Evolutionary conservation across 2,113 vertebrate species (phyloP), one percentile per base, ranked within the genome.

Genomic region (Mustela nigripes): DNA sequence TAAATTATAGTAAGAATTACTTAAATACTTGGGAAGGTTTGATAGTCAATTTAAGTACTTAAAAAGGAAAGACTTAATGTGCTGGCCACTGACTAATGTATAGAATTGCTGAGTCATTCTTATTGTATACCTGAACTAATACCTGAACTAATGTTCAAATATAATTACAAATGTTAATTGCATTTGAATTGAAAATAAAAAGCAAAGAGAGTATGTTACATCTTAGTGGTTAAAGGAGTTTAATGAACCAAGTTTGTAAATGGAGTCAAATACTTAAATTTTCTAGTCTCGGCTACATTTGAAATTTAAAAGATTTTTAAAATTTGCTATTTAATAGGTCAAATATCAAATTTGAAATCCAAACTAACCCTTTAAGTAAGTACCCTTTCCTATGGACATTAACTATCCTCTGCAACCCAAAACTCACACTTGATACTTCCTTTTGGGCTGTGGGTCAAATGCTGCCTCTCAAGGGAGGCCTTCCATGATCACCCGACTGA

Each of bases 1-100:
- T 82, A 90, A 90, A 87, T 78, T 89, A 62, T 45, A 67, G 45
- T 58, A 89, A 92, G 26, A 95, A 90, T 86, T 86, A 85, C 21
- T 94, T 71, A 91, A 88, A 33, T 67, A 89, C 14, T 60, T 93
- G 80, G 39, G 53, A 71, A 82, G 67, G 26, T 48, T 71, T 82
- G 90, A 80, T 1, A 81, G n/a, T 82, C 10, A 90, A 50, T 16
- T 71, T 33, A 94, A 80, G 63, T 56, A 69, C 14, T 97, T 94
- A 53, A 60, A 85, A 88, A 96, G 33, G n/a, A 71, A 81, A 69
- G 74, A 74, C 22, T 48, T 76, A 45, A 2, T 3, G 3, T 28
- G 73, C 26, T 48, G 15, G 31, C 15, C 26, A 9, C 24, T 28
- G 73, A 73, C 22, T 78, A 78, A 31, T 31, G 42, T 48, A 31